Percentiles rank a stretch among this genome's conserved stretches.
Evolutionary conservation across 2,888 invertebrate genomes (phyloP).

Genomic region (Drosophila merina): DNA sequence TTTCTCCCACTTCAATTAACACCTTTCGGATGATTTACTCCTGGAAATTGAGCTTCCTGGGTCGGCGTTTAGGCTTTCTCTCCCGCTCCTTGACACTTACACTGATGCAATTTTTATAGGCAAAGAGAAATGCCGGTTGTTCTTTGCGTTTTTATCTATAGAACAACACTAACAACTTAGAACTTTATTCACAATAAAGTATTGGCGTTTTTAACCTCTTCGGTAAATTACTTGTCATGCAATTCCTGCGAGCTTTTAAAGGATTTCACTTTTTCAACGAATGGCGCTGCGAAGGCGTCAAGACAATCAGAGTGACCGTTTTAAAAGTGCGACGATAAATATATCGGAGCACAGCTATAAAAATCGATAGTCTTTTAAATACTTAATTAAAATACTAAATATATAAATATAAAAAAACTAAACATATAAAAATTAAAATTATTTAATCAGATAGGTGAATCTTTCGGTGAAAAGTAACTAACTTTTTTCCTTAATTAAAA

Average conservation of each 20-base stretch:
- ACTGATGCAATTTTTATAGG: slow-evolving; percentile 61
- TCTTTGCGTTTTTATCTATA: neutral
- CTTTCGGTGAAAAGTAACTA: too few species aligned
- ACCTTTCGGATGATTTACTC: slow-evolving; percentile 11
- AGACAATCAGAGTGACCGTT: slow-evolving; percentile 19
- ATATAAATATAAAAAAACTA: too few species aligned
- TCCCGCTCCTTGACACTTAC: slow-evolving; percentile 35
- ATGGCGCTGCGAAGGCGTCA: slow-evolving; percentile 28
- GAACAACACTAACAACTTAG: neutral
- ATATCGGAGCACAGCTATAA: neutral
- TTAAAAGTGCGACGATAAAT: neutral
- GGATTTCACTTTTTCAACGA: slow-evolving; percentile 20
- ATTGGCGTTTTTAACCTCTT: neutral
- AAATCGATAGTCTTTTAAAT: neutral
- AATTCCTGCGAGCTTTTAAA: slow-evolving; percentile 6
- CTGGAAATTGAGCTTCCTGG: slow-evolving; percentile 8
- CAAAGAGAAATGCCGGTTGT: slow-evolving; percentile 43
- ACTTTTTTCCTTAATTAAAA: too few species aligned
- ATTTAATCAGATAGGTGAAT: too few species aligned
- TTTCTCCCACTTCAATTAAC: slow-evolving; percentile 8
- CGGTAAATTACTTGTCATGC: neutral
- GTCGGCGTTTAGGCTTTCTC: slow-evolving; percentile 13
- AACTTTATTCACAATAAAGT: neutral
- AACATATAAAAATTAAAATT: too few species aligned
- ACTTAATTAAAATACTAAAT: too few species aligned